Evolutionary conservation across 2,113 vertebrate species (phyloP), one percentile per base, ranked within the genome.

Genomic region (Xyrauchen texanus): DNA sequence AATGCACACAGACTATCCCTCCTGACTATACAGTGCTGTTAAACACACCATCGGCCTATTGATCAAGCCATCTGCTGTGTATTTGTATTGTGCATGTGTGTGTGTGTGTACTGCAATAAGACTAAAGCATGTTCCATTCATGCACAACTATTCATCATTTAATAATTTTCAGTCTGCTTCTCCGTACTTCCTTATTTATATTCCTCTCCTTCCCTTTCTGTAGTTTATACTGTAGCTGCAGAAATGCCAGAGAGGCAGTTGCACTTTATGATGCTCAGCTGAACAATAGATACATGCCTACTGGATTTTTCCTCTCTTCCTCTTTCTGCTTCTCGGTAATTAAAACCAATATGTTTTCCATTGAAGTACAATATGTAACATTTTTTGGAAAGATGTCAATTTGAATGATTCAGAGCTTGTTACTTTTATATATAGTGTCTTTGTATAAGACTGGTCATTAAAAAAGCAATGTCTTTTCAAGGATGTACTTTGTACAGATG

Each of bases 1-100:
- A 87, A 34, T 88, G 83, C 87, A 84, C 88, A 85, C 88, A 70
- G 70, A 61, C 62, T 8, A 10, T 12, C 49, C 63, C 51, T 66
- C 53, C 21, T 65, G 42, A 51, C 12, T 11, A 34, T 34, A 60
- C 72, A 51, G n/a, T 34, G 58, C 79, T 67, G 58, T 79, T 82
- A 85, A 79, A 85, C 77, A 77, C 57, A 52, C 67, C 52, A 11
- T 63, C 72, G 57, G 77, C 9, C 21, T 9, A 47, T 55, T 55
- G 70, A 67, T 60, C 8, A 70, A 58, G 46, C 46, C 64, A 68
- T 72, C 58, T 76, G 71, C 47, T 34, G 1, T 79, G 65, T 72
- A 74, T 77, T 57, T 16, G 15, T 44, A 42, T 44, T 76, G 16
- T 69, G n/a, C n/a, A n/a, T n/a, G n/a, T n/a, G n/a, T 76, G 16